Base-by-base conservation (phyloP, 2,888 invertebrate genomes). In the Nebria salina region DNA sequence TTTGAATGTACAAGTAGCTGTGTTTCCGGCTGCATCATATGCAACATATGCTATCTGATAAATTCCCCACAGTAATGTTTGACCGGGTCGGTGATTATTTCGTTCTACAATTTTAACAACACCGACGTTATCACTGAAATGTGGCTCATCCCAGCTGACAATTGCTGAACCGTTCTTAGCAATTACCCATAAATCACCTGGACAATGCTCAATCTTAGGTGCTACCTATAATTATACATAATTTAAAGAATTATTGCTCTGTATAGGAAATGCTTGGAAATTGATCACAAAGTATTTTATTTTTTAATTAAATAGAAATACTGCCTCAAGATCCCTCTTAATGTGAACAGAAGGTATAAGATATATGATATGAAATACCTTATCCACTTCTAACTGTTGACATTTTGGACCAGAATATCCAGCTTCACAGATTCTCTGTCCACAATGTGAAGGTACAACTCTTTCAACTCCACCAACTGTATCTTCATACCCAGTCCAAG, bases 11-110 rank as follows among this genome's bases (percentile, higher is more conserved):
- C 98, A 98, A 8, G 94, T 94, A 3, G 97, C 98, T 74, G 96
- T 94, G 86, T 98, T 98, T 84, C 97, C 97, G 68, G 96, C 95
- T 75, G 94, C 95, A 90, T 98, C 98, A 83, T 95, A 95, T 26
- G 97, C 98, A n/a, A 97, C 94, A 86, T 97, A 98, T 43, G 96
- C 96, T 83, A 98, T 95, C 84, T 96, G 95, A 85, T 97, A 97
- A n/a, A 94, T 93, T 85, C 97, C 97, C 97, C 97, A 97, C 9
- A 96, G 91, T 1, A 97, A 90, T 0, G 96, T 96, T 86, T 97
- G 96, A 34, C 97, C 97, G 1, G 97, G 95, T 83, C 94, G 91
- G 86, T 97, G 96, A 54, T 96, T 96, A 86, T 94, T 96, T 85
- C 94, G 95, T 86, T 97, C 97, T 83, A 95, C 93, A 13, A 97